Conservation (phyloP, 2,888 invertebrate species). For the Gymnoscelis rufifasciata region DNA sequence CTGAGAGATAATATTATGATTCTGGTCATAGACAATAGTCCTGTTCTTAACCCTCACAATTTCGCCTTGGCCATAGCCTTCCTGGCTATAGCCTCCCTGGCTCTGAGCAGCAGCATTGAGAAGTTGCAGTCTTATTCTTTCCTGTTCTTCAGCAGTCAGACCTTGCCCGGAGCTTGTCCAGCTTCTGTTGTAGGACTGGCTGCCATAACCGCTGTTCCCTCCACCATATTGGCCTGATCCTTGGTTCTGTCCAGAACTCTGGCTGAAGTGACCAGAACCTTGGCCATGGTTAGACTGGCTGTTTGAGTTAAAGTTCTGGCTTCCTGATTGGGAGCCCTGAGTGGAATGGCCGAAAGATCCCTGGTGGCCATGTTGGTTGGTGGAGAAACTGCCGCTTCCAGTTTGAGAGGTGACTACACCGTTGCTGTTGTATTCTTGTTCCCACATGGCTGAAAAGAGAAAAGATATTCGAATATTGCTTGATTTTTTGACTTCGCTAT, state of each 20-base stretch:
- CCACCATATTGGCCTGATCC: constrained; percentile 29
- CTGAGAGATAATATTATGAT: constrained; percentile 67
- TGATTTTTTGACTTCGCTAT: too few relatives aligned
- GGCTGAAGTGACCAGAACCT: constrained; percentile 5
- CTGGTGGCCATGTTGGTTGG: constrained; percentile 22
- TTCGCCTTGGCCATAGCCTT: constrained; percentile 39
- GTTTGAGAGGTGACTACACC: constrained; percentile 28
- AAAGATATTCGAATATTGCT: background rate
- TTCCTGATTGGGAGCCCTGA: constrained; percentile 6
- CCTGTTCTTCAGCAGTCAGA: constrained; percentile 52
- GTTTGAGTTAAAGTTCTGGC: constrained; percentile 19
- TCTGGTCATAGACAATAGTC: constrained; percentile 58
- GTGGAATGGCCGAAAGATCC: constrained; percentile 26
- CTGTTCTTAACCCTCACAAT: constrained; percentile 53
- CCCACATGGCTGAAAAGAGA: constrained; percentile 32
- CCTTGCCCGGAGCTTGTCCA: constrained; percentile 47
- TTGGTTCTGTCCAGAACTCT: constrained; percentile 5
- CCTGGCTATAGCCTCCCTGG: constrained; percentile 33
- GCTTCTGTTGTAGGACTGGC: constrained; percentile 45
- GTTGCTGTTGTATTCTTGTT: constrained; percentile 31
- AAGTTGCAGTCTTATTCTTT: constrained; percentile 49
- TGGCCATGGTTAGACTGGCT: constrained; percentile 29
- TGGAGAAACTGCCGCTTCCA: constrained; percentile 13
- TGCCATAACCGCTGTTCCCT: constrained; percentile 22
- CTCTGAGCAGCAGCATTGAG: constrained; percentile 39